Conservation (phyloP, 2,888 invertebrate genomes). For the Mayetiola destructor region DNA sequence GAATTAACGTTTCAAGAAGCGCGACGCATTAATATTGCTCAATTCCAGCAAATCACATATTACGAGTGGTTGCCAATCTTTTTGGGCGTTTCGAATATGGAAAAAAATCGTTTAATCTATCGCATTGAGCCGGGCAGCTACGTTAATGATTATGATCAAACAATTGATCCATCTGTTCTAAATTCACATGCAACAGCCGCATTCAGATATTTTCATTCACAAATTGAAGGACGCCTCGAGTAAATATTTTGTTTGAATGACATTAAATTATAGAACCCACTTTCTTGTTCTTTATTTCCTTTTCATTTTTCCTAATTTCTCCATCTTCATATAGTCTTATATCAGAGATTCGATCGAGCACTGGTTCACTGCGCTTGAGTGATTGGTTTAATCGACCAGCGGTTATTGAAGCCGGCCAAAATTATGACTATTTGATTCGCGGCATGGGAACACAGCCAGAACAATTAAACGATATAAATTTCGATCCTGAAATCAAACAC, state of each 20-base stretch:
- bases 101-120: conserved; percentile 32
- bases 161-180: conserved; percentile 41
- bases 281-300: background rate
- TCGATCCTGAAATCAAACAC: conserved; percentile 48
- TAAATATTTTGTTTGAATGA: conserved; percentile 25
- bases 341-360: conserved; percentile 33
- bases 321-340: conserved; percentile 30
- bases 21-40: conserved; percentile 37
- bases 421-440: conserved; percentile 57
- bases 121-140: conserved; percentile 27
- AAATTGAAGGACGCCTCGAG: conserved; percentile 40
- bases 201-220: conserved; percentile 48
- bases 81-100: conserved; percentile 34
- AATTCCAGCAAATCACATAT: conserved; percentile 39
- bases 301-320: background rate
- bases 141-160: conserved; percentile 38
- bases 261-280: background rate
- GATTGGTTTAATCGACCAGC: conserved; percentile 40
- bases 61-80: conserved; percentile 41
- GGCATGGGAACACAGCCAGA: conserved; percentile 65
- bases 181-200: conserved; percentile 51
- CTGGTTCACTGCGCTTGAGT: conserved; percentile 36
- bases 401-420: conserved; percentile 38
- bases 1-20: conserved; percentile 39
- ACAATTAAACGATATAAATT: conserved; percentile 60